These are phyloP conservation scores for Anthoptus insignis DNA, from an alignment of 2,888 invertebrate species.

Conservation along the genomic window DNA sequence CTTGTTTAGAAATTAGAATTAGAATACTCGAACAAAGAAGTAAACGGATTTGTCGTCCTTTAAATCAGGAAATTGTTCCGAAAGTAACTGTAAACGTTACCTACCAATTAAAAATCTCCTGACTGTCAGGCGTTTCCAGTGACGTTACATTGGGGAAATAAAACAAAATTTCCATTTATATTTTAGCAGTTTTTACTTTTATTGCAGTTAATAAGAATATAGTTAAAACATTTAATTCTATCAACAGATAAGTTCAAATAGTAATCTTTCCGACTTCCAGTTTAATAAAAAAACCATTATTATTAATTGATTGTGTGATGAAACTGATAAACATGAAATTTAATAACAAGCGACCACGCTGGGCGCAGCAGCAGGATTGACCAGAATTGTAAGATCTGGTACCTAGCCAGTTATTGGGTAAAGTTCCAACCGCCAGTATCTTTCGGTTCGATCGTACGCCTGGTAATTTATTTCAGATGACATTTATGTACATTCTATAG, in stretches of 20 bases:
- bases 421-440: conserved; percentile 33
- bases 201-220: no score
- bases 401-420: conserved; percentile 53
- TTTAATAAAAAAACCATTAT: no score
- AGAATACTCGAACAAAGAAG: conserved; percentile 65
- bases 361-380: conserved; percentile 48
- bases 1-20: conserved; percentile 81
- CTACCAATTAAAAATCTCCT: conserved; percentile 6
- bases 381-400: conserved; percentile 72
- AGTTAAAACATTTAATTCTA: no score
- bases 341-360: no score
- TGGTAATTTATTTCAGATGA: conserved; percentile 75
- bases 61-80: conserved; percentile 17
- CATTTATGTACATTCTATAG: conserved; percentile 77
- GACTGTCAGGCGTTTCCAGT: no score
- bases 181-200: no score
- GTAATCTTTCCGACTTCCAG: no score
- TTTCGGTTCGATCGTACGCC: conserved; percentile 29
- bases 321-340: no score
- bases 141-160: no score
- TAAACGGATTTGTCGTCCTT: conserved; percentile 55
- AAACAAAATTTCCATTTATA: no score
- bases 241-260: no score
- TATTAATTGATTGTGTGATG: no score
- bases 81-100: not conserved